phyloP scores from a whole-genome alignment of 2,888 invertebrate species.

The Taphrorychus bicolor region DNA sequence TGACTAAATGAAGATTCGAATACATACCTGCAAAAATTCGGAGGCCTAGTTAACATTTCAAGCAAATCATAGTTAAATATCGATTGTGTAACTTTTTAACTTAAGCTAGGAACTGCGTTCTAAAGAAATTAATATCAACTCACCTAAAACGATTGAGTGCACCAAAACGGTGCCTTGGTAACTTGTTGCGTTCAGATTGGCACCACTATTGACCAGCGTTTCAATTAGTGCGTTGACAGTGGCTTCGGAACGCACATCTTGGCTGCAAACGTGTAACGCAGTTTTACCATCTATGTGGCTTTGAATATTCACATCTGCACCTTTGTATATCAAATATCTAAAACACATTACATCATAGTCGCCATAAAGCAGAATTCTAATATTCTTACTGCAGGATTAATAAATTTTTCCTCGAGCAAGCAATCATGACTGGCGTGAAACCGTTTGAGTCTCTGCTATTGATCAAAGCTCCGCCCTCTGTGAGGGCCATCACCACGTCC shows the following conservation, averaged over 20 bases:
- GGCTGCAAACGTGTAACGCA: constrained; percentile 70
- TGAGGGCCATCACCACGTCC: constrained; percentile 65
- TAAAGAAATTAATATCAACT: background rate
- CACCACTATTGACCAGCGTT: constrained; percentile 49
- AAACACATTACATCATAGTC: constrained; percentile 19
- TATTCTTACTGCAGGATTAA: constrained; percentile 58
- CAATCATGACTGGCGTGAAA: constrained; percentile 72
- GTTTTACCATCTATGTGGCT: constrained; percentile 58
- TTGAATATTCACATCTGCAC: constrained; percentile 54
- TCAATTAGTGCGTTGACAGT: constrained; percentile 64
- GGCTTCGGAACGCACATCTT: constrained; percentile 62
- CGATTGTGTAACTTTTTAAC: background rate
- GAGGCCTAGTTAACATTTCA: no score
- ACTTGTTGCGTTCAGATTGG: constrained; percentile 55
- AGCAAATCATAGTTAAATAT: no score
- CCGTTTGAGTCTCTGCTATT: constrained; percentile 71
- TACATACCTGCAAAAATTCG: no score
- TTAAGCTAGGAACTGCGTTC: no score
- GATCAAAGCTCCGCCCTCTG: constrained; percentile 66
- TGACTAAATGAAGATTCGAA: no score
- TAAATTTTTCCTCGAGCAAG: constrained; percentile 58
- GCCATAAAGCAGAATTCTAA: background rate
- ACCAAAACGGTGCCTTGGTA: constrained; percentile 59
- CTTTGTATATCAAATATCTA: constrained; percentile 47
- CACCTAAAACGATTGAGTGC: constrained; percentile 54